Base-by-base conservation (phyloP, 2,888 invertebrate genomes). In the Macrophya alboannulata region DNA sequence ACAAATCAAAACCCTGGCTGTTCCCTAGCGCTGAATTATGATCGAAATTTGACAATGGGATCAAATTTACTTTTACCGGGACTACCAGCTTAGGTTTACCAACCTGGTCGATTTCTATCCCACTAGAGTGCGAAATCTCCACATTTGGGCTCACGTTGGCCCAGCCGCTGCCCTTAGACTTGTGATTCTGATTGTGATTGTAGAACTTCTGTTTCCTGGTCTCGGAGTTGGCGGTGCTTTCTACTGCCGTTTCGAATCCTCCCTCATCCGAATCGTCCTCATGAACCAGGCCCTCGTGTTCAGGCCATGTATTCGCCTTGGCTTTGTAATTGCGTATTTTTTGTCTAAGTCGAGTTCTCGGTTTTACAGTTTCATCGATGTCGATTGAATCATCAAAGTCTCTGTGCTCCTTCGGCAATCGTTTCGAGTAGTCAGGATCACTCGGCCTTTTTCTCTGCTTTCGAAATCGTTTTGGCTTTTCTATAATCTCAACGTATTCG, bases 1-100 rank as follows among this genome's bases (percentile, higher is more conserved):
- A 93, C 81, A 94, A 92, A 88, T 94, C 94, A 86, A 95, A 94
- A 1, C 94, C 94, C 89, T 94, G 94, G 85, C 94, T 94, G 62
- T 91, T 93, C 0, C 94, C 94, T 8, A 95, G 87, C 9, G 94
- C 94, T 0, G 92, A 93, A 0, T 92, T 92, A 84, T 94, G 94
- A 88, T 94, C 94, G 81, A 95, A 94, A 84, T 92, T 91, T 1
- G 90, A 87, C 0, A 93, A 55, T 0, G 92, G 93, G 4, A 93
- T 87, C 6, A 93, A 59, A 81, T 93, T 93, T 0, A 93, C 87
- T 25, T 92, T 92, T 0, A 93, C 89, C 6, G 93, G 91, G 0
- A 92, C 89, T 4, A 92, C 82, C 21, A 92, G 87, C 48, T 93
- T 93, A 0, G 93, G 92, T 45, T 93, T 93, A 48, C 92, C 92